Evolutionary conservation across 2,113 vertebrate genomes (phyloP).

Genomic region (Xiphorhynchus elegans): DNA sequence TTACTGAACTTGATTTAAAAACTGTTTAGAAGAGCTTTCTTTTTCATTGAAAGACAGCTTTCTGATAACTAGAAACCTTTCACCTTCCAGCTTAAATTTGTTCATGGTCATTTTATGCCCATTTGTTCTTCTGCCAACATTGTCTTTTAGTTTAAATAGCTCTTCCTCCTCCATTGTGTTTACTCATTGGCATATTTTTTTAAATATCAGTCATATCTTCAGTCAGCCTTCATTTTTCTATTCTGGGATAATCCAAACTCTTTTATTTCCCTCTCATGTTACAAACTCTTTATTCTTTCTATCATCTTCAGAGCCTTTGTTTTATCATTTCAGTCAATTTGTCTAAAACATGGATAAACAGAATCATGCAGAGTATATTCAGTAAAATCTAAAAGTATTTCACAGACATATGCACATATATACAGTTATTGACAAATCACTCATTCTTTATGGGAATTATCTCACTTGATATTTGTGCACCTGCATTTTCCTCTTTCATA

Average conservation of each 20-base stretch:
- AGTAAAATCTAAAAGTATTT: neutral
- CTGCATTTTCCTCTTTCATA: neutral
- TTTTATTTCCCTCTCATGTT: neutral
- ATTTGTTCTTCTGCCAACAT: conserved; percentile 71
- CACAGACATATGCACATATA: neutral
- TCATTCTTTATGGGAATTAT: neutral
- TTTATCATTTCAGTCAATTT: neutral
- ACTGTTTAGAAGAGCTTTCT: neutral
- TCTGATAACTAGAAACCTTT: conserved; percentile 42
- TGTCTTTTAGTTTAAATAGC: conserved; percentile 68
- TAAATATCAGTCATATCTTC: conserved; percentile 52
- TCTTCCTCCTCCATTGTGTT: conserved; percentile 63
- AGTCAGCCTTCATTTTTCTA: conserved; percentile 47
- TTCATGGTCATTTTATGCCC: conserved; percentile 51
- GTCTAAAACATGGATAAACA: neutral
- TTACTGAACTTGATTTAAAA: neutral
- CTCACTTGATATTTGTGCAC: neutral
- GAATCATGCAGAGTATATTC: neutral
- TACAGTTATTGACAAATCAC: neutral
- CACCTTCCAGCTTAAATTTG: conserved; percentile 26
- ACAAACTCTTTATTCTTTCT: neutral
- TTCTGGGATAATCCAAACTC: conserved; percentile 14
- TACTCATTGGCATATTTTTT: conserved; percentile 62
- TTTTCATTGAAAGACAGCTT: conserved; percentile 13
- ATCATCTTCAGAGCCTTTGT: neutral